Conservation (phyloP, 2,113 vertebrate species). For the Ardeotis arabs region DNA sequence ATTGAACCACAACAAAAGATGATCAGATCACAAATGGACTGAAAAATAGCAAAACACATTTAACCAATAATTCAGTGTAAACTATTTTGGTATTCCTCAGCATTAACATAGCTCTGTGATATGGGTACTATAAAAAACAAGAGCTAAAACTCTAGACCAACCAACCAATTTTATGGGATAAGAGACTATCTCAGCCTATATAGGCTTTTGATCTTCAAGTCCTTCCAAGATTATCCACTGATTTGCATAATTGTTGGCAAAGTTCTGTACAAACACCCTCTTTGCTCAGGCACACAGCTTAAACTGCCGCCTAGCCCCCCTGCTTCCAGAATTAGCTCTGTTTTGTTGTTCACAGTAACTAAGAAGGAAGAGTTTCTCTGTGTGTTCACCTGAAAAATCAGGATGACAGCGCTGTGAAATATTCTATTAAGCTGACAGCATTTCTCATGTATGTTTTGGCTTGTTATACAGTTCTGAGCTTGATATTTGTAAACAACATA, state of each 20-base stretch:
- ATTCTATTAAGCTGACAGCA: conserved; percentile 25
- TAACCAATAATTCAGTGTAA: not conserved
- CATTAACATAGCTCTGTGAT: not conserved
- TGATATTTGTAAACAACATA: conserved; percentile 32
- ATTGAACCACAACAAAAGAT: not conserved
- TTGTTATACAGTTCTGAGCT: conserved; percentile 31
- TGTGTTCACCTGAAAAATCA: conserved; percentile 28
- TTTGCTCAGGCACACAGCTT: not conserved
- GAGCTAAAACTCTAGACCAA: not conserved
- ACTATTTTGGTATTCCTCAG: not conserved
- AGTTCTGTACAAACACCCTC: not conserved
- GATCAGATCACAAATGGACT: not conserved
- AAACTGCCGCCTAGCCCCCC: not conserved
- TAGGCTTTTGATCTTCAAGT: not conserved
- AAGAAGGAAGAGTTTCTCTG: not conserved
- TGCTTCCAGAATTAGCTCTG: not conserved
- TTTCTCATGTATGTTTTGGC: conserved; percentile 32
- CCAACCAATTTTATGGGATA: not conserved
- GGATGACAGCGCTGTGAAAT: conserved; percentile 15
- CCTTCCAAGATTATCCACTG: accelerated
- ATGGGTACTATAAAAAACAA: not conserved
- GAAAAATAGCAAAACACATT: not conserved
- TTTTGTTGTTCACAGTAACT: not conserved
- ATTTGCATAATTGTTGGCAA: not conserved
- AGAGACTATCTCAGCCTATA: not conserved